Conservation (phyloP, 2,113 vertebrate genomes). For the Podarcis cretensis region DNA sequence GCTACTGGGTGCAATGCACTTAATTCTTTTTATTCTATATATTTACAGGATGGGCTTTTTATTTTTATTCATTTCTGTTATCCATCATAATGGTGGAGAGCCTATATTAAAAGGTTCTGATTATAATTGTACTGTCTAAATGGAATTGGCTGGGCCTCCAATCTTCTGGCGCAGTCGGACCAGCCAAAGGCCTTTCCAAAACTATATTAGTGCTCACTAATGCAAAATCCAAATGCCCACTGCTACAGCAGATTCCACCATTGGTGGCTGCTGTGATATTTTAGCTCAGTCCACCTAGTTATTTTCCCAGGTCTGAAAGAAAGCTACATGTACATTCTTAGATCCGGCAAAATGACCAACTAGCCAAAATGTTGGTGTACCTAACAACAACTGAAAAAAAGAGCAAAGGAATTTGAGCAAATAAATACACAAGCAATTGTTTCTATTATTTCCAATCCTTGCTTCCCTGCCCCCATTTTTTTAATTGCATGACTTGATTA, state of each 20-base stretch:
- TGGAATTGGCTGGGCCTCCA: neutral
- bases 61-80: neutral
- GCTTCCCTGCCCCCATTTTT: no score
- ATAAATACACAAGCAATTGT: no score
- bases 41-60: neutral
- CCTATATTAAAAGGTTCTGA: neutral
- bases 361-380: neutral
- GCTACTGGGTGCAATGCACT: neutral
- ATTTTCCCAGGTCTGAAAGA: neutral
- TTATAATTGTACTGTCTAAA: neutral
- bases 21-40: neutral
- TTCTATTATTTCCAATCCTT: no score
- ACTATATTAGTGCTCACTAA: neutral
- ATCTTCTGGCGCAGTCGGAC: neutral
- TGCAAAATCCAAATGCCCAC: neutral
- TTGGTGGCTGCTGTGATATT: neutral
- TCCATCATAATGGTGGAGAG: neutral
- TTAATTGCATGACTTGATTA: no score
- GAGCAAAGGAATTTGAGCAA: neutral
- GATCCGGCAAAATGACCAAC: neutral
- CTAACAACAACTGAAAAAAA: neutral
- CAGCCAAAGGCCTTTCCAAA: neutral
- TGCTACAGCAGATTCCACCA: neutral
- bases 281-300: neutral
- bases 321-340: neutral